A percentile compares a stretch with the other conserved stretches of the same genome.
phyloP scores from a whole-genome alignment of 2,797 vertebrate genomes.

The Phalloptychus januarius region DNA sequence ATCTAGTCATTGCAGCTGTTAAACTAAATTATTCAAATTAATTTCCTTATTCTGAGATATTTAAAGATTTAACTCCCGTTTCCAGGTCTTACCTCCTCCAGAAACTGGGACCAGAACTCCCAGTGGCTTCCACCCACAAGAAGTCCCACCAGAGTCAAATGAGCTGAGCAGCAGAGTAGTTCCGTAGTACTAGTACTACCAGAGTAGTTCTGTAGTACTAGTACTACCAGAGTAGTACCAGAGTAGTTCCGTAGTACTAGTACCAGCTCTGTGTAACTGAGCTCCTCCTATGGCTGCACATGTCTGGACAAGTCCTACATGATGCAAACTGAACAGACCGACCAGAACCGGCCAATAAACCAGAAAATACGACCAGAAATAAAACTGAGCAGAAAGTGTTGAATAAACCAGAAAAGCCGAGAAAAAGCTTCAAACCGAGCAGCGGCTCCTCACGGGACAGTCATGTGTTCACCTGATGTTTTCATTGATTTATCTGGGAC shows the following conservation, averaged over 20 bases:
- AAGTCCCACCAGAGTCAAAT: neutral
- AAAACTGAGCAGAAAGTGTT: neutral
- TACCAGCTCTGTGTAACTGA: neutral
- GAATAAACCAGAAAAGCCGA: neutral
- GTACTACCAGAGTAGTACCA: neutral
- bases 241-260: neutral
- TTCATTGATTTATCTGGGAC: neutral
- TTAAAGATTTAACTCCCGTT: neutral
- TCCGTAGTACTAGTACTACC: neutral
- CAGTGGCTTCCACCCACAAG: too few species aligned
- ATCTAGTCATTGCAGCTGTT: neutral
- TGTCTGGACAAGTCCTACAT: constrained; percentile 17
- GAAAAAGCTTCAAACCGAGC: neutral
- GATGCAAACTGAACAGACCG: neutral
- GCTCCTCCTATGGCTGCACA: constrained; percentile 16
- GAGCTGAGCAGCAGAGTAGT: neutral
- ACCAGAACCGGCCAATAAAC: neutral
- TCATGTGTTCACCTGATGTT: constrained; percentile 2
- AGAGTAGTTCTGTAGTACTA: neutral
- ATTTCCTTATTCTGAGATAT: neutral
- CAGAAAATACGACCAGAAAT: neutral
- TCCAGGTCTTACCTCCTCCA: neutral
- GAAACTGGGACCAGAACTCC: neutral
- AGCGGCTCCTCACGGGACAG: neutral
- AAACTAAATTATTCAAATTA: neutral